Evolutionary conservation across 1,140 invertebrate genomes (phyloP).

Genomic region (Forficula auricularia): DNA sequence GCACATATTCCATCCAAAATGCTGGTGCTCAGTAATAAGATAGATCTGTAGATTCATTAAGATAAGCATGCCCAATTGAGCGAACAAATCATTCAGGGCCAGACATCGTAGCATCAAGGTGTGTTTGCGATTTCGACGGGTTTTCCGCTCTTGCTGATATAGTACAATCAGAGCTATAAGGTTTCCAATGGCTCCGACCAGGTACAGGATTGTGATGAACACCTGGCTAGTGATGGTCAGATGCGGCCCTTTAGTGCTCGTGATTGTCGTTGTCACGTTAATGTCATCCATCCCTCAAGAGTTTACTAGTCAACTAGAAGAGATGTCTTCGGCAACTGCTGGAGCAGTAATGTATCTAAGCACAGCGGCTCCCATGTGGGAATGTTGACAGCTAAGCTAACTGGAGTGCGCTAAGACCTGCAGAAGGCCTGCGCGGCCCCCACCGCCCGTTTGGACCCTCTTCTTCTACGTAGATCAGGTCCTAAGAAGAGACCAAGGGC

Average conservation of each 20-base stretch:
- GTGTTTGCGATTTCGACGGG: slow-evolving; percentile 55
- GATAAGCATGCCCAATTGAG: slow-evolving; percentile 31
- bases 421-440: too few species aligned
- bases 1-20: slow-evolving; percentile 33
- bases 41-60: slow-evolving; percentile 40
- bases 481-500: too few species aligned
- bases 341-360: too few species aligned
- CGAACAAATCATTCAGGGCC: slow-evolving; percentile 60
- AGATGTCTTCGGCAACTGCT: too few species aligned
- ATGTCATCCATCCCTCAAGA: slow-evolving; percentile 11
- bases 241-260: slow-evolving; percentile 17
- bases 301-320: too few species aligned
- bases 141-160: slow-evolving; percentile 28
- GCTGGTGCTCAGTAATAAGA: slow-evolving; percentile 19
- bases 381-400: too few species aligned
- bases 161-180: slow-evolving; percentile 39
- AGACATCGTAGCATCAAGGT: slow-evolving; percentile 60
- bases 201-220: slow-evolving; percentile 33
- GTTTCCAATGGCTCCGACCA: slow-evolving; percentile 39
- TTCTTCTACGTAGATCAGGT: too few species aligned
- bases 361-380: too few species aligned
- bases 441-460: too few species aligned
- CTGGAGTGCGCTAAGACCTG: too few species aligned
- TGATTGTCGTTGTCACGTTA: slow-evolving; percentile 5
- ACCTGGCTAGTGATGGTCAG: slow-evolving; percentile 24